These are phyloP conservation scores for Cinclus cinclus DNA, from an alignment of 2,113 vertebrate genomes.

Conservation along the genomic window DNA sequence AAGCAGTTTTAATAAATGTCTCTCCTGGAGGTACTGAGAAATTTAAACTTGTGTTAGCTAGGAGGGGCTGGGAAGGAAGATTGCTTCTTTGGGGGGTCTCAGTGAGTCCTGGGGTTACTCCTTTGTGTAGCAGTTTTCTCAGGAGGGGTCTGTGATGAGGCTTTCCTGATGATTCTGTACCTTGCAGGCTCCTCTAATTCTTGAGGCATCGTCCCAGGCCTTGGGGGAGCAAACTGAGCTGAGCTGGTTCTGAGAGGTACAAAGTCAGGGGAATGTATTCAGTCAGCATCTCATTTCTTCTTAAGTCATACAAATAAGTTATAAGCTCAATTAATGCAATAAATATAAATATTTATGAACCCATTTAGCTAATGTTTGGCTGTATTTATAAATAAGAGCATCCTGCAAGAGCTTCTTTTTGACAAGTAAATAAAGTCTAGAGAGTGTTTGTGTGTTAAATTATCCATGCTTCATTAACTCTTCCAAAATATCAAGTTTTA, in stretches of 20 bases:
- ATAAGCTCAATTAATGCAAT: slow-evolving; percentile 23
- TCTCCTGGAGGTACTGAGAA: background rate
- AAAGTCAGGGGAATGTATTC: background rate
- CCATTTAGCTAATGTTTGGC: slow-evolving; percentile 25
- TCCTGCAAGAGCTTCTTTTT: slow-evolving; percentile 35
- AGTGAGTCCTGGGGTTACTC: background rate
- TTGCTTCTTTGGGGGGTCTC: background rate
- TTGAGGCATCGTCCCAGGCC: background rate
- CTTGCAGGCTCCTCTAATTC: fast-evolving
- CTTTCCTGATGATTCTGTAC: background rate
- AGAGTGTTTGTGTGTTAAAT: slow-evolving; percentile 3
- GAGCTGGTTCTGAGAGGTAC: background rate
- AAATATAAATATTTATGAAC: slow-evolving; percentile 62
- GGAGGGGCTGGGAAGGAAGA: background rate
- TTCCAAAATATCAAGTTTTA: background rate
- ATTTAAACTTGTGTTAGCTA: background rate
- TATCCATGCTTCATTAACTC: background rate
- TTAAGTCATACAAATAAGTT: slow-evolving; percentile 15
- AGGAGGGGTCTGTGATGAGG: background rate
- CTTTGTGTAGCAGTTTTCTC: background rate
- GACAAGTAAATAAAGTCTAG: slow-evolving; percentile 23
- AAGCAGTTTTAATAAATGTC: background rate
- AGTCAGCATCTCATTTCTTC: background rate
- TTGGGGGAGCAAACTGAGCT: background rate
- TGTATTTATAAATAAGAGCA: slow-evolving; percentile 50